These are phyloP conservation scores for Bos indicus DNA, from an alignment of 2,113 vertebrate species.

Conservation along the genomic window DNA sequence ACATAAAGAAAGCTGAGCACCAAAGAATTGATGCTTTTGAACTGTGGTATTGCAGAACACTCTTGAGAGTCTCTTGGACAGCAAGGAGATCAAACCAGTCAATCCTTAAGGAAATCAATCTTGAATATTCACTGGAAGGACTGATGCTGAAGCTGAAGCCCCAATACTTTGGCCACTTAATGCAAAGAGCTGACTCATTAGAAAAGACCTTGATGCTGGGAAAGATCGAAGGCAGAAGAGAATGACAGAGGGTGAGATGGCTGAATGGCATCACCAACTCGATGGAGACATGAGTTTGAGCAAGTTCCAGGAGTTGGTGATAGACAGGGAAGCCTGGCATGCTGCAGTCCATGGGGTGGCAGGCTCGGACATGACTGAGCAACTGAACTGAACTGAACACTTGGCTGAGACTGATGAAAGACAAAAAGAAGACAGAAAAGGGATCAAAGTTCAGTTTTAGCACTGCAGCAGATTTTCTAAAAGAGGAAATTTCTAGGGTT, in stretches of 20 bases:
- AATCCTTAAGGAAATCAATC: not conserved
- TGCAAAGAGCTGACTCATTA: not conserved
- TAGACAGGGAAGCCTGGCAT: not conserved
- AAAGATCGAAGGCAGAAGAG: not conserved
- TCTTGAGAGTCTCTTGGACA: not conserved
- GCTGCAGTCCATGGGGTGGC: not conserved
- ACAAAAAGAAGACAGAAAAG: not conserved
- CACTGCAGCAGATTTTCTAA: not conserved
- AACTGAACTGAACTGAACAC: not conserved
- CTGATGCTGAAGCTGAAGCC: not conserved
- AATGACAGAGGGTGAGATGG: not conserved
- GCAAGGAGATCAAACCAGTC: not conserved
- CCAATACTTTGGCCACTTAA: not conserved
- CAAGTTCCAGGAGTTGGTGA: not conserved
- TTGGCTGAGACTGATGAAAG: not conserved
- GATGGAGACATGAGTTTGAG: not conserved
- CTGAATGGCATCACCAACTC: not conserved
- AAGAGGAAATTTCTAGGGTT: not conserved
- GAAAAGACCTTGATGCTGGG: not conserved
- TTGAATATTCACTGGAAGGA: not conserved
- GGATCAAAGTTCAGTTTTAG: not conserved
- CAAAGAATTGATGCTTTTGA: not conserved
- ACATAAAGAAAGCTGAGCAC: not conserved
- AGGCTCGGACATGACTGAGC: not conserved
- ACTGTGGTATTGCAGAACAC: not conserved